These are phyloP conservation scores for Pseudomyrmex concolor DNA, from an alignment of 1,140 invertebrate species.

Conservation along the genomic window DNA sequence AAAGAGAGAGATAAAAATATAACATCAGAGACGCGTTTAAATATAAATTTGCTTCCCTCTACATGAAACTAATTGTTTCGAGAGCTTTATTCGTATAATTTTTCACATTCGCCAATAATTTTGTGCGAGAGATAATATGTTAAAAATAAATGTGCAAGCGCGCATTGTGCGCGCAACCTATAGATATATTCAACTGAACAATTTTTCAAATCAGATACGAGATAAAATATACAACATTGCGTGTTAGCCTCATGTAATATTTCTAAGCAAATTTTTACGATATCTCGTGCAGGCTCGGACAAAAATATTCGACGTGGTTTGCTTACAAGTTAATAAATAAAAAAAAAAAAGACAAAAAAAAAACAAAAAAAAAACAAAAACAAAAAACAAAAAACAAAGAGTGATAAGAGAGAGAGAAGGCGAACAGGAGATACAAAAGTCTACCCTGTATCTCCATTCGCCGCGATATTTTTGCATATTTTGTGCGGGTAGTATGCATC, in stretches of 20 bases:
- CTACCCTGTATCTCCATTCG: conserved; percentile 14
- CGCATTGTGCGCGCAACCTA: not conserved
- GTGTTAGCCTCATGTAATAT: conserved; percentile 28
- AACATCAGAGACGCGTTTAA: not conserved
- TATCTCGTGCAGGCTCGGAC: conserved; percentile 25
- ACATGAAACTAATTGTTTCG: not conserved
- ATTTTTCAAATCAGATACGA: conserved; percentile 39
- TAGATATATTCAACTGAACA: not conserved
- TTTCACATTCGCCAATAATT: conserved; percentile 21
- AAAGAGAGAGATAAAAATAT: not conserved
- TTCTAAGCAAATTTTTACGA: conserved; percentile 47
- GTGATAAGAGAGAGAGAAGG: conserved; percentile 30
- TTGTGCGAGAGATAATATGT: not conserved
- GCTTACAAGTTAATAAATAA: conserved; percentile 49
- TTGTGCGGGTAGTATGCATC: not conserved
- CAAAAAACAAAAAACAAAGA: not conserved
- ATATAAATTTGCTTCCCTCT: not conserved
- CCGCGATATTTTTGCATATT: conserved; percentile 53
- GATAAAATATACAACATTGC: conserved; percentile 37
- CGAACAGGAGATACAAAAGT: conserved; percentile 9
- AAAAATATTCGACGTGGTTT: conserved; percentile 15
- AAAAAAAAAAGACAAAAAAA: not conserved
- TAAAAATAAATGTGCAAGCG: conserved; percentile 26
- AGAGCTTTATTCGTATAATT: not conserved
- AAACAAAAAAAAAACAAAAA: not conserved